Percentiles rank a stretch among this genome's conserved stretches.
Conservation (phyloP, 2,113 vertebrate genomes). For the Lamprologus tigripictilis region DNA sequence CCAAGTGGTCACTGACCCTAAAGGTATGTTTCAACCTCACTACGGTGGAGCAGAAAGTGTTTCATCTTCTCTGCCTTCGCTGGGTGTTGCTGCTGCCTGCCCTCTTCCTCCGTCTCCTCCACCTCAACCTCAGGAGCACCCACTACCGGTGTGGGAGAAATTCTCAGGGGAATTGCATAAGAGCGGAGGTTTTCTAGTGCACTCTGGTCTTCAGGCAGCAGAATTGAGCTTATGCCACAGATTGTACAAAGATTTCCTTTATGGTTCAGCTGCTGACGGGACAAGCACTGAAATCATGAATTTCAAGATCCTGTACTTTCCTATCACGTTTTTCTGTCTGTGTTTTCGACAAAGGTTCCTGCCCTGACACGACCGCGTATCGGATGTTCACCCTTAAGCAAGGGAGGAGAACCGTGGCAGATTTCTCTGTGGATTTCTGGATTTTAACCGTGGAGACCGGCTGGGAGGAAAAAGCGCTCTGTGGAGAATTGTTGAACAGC, state of each 20-base stretch:
- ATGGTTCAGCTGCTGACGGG: background rate
- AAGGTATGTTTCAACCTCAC: background rate
- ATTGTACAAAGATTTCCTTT: background rate
- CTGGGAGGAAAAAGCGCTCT: background rate
- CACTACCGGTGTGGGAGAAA: background rate
- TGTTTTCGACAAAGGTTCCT: background rate
- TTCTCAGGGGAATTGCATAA: background rate
- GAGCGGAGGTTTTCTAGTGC: background rate
- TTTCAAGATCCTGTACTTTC: background rate
- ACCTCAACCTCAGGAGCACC: background rate
- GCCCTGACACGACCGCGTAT: fast-evolving
- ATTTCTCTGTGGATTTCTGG: background rate
- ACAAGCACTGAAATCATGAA: background rate
- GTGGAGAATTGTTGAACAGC: background rate
- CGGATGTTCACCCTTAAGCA: background rate
- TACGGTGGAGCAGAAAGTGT: background rate
- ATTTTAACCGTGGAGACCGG: background rate
- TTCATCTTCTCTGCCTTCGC: background rate
- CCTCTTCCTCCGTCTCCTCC: background rate
- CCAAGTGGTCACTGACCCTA: background rate
- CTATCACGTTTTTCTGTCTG: background rate
- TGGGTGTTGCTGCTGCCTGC: background rate
- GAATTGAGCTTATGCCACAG: background rate
- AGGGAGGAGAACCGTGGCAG: background rate
- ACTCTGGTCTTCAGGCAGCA: background rate